phyloP scores from a whole-genome alignment of 2,888 invertebrate species.

The Lepidonotus clava region DNA sequence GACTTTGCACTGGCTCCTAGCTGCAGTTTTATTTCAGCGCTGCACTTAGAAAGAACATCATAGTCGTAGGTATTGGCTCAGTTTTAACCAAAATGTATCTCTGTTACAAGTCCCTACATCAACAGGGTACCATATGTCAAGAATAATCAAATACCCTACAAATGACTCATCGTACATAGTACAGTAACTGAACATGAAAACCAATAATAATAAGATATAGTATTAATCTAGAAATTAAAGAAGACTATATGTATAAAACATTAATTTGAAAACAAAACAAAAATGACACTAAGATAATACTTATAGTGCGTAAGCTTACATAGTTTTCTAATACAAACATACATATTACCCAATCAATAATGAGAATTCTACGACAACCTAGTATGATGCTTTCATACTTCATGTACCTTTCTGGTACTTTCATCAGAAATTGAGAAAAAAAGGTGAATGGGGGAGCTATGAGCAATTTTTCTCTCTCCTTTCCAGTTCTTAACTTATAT shows the following conservation, averaged over 20 bases:
- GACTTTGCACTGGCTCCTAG: constrained; percentile 50
- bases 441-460: neutral
- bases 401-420: no score
- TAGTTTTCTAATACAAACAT: no score
- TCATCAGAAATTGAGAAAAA: no score
- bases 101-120: neutral
- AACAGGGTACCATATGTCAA: neutral
- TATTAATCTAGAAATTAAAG: constrained; percentile 25
- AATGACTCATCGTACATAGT: neutral
- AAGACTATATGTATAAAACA: no score
- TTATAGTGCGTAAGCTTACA: no score
- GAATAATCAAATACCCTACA: constrained; percentile 19
- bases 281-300: no score
- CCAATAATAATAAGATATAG: neutral
- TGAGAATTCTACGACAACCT: no score
- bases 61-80: constrained; percentile 20
- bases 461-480: neutral
- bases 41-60: constrained; percentile 13
- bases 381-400: no score
- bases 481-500: neutral
- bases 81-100: neutral
- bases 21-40: constrained; percentile 17
- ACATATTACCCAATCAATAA: no score
- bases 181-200: neutral
- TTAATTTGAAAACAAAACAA: no score